phyloP scores from a whole-genome alignment of 2,888 invertebrate species.

The Erebia palarica region DNA sequence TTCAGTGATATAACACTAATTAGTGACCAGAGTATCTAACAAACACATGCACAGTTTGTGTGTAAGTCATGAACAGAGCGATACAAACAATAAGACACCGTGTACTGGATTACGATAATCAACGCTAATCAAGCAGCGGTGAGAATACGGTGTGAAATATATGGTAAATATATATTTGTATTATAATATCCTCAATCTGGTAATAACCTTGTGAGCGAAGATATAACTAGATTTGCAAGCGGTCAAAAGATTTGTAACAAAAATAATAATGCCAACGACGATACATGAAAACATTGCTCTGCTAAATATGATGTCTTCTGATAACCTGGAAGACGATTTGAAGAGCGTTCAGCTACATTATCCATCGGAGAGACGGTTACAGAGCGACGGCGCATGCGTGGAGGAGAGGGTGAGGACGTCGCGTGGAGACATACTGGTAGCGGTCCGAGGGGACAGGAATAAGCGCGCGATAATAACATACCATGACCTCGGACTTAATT shows the following conservation, averaged over 20 bases:
- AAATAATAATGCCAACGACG: constrained; percentile 64
- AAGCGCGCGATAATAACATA: constrained; percentile 98
- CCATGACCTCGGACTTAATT: constrained; percentile 99
- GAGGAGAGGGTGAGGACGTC: constrained; percentile 93
- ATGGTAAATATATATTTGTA: not conserved
- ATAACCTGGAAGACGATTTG: constrained; percentile 96
- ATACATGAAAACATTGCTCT: constrained; percentile 76
- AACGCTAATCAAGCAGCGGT: constrained; percentile 41
- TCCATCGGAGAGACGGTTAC: constrained; percentile 86
- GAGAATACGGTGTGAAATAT: constrained; percentile 48
- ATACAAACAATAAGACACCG: constrained; percentile 25
- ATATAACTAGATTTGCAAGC: constrained; percentile 19
- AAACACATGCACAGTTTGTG: constrained; percentile 27
- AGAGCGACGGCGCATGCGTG: constrained; percentile 80
- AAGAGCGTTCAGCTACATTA: constrained; percentile 95
- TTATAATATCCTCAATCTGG: constrained; percentile 1
- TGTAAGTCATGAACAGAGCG: constrained; percentile 36
- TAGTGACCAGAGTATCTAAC: constrained; percentile 30
- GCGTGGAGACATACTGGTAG: constrained; percentile 95
- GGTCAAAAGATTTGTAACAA: constrained; percentile 30
- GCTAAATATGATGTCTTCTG: constrained; percentile 86
- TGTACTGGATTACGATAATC: constrained; percentile 42
- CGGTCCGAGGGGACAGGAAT: constrained; percentile 95
- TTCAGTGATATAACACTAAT: constrained; percentile 50
- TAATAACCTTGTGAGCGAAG: constrained; percentile 12